Conservation (phyloP, 2,113 vertebrate genomes). For the Genyomyrus donnyi region DNA sequence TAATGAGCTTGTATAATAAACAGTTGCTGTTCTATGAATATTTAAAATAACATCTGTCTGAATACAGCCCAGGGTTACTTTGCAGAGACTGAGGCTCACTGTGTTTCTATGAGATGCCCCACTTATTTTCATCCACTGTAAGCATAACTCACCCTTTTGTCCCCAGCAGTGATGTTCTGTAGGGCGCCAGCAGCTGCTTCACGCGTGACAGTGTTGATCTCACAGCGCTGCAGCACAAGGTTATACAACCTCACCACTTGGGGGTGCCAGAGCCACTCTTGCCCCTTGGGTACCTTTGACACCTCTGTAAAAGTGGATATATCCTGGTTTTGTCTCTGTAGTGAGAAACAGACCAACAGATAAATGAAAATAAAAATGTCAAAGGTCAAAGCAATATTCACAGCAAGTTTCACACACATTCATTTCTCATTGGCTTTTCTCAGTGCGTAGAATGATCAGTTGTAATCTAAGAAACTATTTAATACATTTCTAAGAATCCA, state of each 20-base stretch:
- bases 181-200: slow-evolving; percentile 82
- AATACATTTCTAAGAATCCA: background rate
- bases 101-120: background rate
- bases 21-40: background rate
- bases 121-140: background rate
- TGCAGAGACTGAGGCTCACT: background rate
- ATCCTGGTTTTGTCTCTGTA: slow-evolving; percentile 63
- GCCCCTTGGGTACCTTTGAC: slow-evolving; percentile 75
- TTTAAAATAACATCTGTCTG: background rate
- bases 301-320: slow-evolving; percentile 76
- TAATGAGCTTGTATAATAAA: background rate
- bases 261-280: slow-evolving; percentile 94
- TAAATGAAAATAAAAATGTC: background rate
- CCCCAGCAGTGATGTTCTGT: slow-evolving; percentile 88
- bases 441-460: background rate
- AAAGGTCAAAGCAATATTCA: background rate
- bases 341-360: background rate
- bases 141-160: slow-evolving; percentile 65
- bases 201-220: slow-evolving; percentile 65
- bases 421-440: background rate
- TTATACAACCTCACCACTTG: slow-evolving; percentile 80
- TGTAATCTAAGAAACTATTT: background rate
- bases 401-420: background rate
- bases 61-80: background rate
- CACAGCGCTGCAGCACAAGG: slow-evolving; percentile 71